Evolutionary conservation across 2,888 invertebrate genomes (phyloP).

Genomic region (Coelopa pilipes): DNA sequence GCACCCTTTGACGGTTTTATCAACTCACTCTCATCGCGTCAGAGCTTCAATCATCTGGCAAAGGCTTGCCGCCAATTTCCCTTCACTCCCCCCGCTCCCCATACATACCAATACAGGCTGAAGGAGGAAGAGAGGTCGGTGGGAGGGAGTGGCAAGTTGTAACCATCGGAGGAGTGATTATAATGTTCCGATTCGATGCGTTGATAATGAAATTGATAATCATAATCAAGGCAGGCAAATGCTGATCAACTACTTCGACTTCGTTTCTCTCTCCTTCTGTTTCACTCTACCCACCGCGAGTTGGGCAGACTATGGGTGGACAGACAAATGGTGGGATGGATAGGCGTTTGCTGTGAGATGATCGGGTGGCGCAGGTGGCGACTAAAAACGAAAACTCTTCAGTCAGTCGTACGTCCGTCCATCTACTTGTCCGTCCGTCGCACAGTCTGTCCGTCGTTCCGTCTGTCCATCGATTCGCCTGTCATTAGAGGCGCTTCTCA

Average conservation of each 20-base stretch:
- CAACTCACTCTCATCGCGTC: neutral
- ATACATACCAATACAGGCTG: too few relatives aligned
- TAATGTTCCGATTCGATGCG: slow-evolving; percentile 11
- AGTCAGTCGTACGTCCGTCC: too few relatives aligned
- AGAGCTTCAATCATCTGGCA: too few relatives aligned
- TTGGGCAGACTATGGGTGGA: too few relatives aligned
- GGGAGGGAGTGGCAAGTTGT: neutral
- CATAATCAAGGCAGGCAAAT: slow-evolving; percentile 20
- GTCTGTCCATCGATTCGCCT: neutral
- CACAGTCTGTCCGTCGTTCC: too few relatives aligned
- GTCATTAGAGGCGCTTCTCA: slow-evolving; percentile 10
- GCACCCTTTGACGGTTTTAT: neutral
- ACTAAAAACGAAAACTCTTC: neutral
- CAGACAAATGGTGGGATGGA: neutral
- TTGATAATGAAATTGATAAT: slow-evolving; percentile 31
- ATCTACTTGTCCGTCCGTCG: too few relatives aligned
- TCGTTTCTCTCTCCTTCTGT: neutral
- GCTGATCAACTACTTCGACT: slow-evolving; percentile 14
- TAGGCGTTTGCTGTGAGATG: neutral
- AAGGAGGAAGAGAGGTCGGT: too few relatives aligned
- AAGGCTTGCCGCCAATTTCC: too few relatives aligned
- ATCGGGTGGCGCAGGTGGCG: neutral
- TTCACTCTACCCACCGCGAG: too few relatives aligned
- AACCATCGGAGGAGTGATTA: neutral
- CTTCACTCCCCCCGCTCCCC: too few relatives aligned